A percentile compares a stretch with the other conserved stretches of the same genome.
Conservation (phyloP, 35 echinoderm and acorn worm species). For the Heliocidaris erythrogramma region DNA sequence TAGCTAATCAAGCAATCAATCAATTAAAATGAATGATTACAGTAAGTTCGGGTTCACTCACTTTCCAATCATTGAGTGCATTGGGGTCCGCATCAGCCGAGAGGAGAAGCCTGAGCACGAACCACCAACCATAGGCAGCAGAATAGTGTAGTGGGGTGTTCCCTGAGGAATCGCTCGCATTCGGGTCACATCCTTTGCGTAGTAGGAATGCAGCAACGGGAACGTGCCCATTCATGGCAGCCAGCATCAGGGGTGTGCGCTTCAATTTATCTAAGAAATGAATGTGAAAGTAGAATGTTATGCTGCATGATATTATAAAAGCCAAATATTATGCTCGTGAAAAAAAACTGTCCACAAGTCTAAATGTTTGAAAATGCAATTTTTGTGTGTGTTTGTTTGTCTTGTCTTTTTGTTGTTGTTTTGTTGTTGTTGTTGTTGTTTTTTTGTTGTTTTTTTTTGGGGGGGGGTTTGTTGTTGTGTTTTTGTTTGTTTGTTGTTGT, state of each 20-base stretch:
- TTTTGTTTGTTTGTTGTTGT: too few relatives aligned
- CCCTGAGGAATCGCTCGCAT: constrained; percentile 79
- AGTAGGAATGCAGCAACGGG: constrained; percentile 79
- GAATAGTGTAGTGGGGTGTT: constrained; percentile 90
- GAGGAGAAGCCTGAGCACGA: constrained; percentile 72
- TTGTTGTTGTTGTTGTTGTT: too few relatives aligned
- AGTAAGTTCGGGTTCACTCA: not conserved
- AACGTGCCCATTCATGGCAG: constrained; percentile 88
- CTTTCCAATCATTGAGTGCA: constrained; percentile 87
- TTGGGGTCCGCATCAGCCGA: constrained; percentile 78
- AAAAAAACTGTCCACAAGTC: too few relatives aligned
- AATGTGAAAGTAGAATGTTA: not conserved
- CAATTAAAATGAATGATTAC: too few relatives aligned
- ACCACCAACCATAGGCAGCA: constrained; percentile 89
- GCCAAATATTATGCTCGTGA: not conserved
- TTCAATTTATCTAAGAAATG: constrained; percentile 75
- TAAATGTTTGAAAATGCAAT: too few relatives aligned
- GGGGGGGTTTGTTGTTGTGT: too few relatives aligned
- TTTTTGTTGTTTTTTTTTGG: too few relatives aligned
- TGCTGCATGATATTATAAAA: not conserved
- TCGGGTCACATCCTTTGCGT: constrained; percentile 79
- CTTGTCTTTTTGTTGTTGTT: too few relatives aligned
- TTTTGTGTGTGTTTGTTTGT: too few relatives aligned
- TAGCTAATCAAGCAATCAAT: too few relatives aligned
- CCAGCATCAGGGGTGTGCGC: constrained; percentile 72